Evolutionary conservation across 2,888 invertebrate species (phyloP), one percentile per base, ranked within the genome.

Genomic region (Pomacea canaliculata): DNA sequence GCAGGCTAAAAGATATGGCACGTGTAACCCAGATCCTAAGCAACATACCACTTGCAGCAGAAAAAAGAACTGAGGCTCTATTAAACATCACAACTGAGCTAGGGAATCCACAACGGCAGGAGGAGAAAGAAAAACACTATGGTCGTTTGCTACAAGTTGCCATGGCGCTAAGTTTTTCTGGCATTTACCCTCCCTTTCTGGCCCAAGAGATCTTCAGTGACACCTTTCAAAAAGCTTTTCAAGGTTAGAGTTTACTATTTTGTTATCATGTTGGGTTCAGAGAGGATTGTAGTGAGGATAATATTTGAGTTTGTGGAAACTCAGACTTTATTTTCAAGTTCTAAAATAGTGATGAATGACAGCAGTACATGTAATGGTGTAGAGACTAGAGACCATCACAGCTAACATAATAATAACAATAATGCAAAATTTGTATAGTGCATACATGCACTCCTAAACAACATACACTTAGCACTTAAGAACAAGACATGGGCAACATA

Each of bases 91-190:
- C 69, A 27, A 49, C 12, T 12, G 74, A 74, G 12, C 63, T 74
- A 27, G 62, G 62, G 16, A 74, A 60, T 19, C 16, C 60, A 5
- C 48, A 27, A 9, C 49, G 74, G 9, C 62, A 49, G 49, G 49
- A 56, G 23, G 74, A 74, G 37, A 49, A 60, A 27, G 13, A 69
- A 7, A 18, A 23, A 5, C 37, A 49, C 27, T 67, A 37, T 9
- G 46, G 46, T 27, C 62, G 74, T 68, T 51, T 74, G 74, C 74
- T 74, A 62, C 74, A 74, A 67, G 62, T 69, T 23, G 74, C 74
- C 10, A 46, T 74, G 16, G 19, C 74, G 7, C n/a, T 74, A 62
- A 74, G 60, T 23, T 49, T 37, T 23, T 74, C 69, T 46, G 37
- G 62, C 8, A 19, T 69, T 10, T 74, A 70, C 19, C 74, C 74